These are phyloP conservation scores for Leptinotarsa peninsularis DNA, from an alignment of 2,888 invertebrate species.

Conservation along the genomic window DNA sequence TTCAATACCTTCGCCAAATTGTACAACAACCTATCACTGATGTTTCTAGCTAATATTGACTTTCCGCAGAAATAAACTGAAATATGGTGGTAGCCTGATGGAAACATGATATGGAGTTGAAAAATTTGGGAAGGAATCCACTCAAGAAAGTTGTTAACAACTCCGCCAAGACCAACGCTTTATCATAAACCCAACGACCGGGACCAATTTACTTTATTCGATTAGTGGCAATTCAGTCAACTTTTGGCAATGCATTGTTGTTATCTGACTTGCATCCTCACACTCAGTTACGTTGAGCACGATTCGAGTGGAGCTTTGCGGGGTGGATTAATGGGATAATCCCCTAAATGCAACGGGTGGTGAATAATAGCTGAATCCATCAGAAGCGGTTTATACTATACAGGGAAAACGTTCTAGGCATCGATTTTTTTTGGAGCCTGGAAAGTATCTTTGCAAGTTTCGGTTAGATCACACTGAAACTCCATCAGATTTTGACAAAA, in stretches of 20 bases:
- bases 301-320: background rate
- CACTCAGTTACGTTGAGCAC: background rate
- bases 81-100: too few species aligned
- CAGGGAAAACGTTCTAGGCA: background rate
- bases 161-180: background rate
- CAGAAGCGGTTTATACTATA: background rate
- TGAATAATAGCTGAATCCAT: background rate
- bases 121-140: background rate
- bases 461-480: too few species aligned
- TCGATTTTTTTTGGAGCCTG: too few species aligned
- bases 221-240: background rate
- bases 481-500: too few species aligned
- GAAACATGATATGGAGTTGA: background rate
- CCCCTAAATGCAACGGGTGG: background rate
- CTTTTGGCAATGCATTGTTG: constrained; percentile 5
- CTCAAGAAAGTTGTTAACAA: background rate
- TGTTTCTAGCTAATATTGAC: too few species aligned
- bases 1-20: too few species aligned
- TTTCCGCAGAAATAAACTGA: too few species aligned
- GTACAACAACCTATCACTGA: too few species aligned
- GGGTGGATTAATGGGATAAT: background rate
- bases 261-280: background rate
- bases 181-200: background rate
- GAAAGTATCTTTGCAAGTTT: too few species aligned
- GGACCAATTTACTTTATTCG: background rate